Base-by-base conservation (phyloP, 2,113 vertebrate species). In the Archocentrus centrarchus region DNA sequence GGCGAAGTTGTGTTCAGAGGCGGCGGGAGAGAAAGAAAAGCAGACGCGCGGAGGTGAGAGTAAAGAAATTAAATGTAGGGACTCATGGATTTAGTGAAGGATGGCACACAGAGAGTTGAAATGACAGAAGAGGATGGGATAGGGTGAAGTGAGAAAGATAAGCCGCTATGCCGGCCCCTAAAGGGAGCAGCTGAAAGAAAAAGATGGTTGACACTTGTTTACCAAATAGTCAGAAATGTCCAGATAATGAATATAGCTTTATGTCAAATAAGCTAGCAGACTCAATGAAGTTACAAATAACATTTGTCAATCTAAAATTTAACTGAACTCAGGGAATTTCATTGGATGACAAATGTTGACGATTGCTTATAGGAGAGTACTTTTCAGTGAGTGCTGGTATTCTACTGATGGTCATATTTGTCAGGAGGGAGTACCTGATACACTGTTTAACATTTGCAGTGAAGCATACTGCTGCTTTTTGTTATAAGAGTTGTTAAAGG, bases 241-340 rank as follows among this genome's bases (percentile, higher is more conserved):
- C 24, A 27, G 39, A 68, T 18, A 41, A 68, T 27, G 22, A 39
- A 39, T 9, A 47, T 0, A 68, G 41, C 64, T 27, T 18, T 47
- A 41, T 47, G 63, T 47, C 14, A 68, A 1, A 47, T 68, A 0
- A 44, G 39, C 39, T 68, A 68, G 22, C 39, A 47, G 8, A 47
- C 63, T 11, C 5, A 27, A 68, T 68, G 10, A 1, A 27, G 27
- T 27, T 2, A 4, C 0, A 47, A 68, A 27, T 18, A 18, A 6
- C 24, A 68, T 68, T 47, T 15, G 3, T 68, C 64, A 68, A 68
- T 27, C 24, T 68, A 27, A 44, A 44, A 66, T 27, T 9, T 17
- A 3, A 44, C 39, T 66, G 17, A 66, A 18, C 64, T 27, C 14
- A 0, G 22, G 22, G 64, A 47, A 68, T 9, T 2, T 68, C 22